Conservation (phyloP, 2,888 invertebrate species). For the Tipula confusa region DNA sequence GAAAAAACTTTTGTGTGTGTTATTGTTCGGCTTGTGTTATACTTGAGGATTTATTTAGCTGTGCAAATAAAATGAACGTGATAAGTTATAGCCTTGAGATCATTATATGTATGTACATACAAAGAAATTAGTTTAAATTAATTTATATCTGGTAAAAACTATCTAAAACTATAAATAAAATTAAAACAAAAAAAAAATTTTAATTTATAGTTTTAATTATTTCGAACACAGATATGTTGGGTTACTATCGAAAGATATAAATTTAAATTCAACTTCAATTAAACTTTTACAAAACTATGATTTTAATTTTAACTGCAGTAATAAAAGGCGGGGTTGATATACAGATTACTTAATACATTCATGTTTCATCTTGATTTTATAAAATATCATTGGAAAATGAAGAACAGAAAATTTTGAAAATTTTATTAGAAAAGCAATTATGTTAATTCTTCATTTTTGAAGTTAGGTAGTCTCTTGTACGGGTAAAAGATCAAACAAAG, state of each 20-base stretch:
- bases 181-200: background rate
- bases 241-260: background rate
- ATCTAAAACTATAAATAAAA: background rate
- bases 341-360: too few relatives aligned
- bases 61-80: background rate
- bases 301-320: too few relatives aligned
- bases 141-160: background rate
- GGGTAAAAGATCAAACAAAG: too few relatives aligned
- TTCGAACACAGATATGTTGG: background rate
- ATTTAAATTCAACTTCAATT: too few relatives aligned
- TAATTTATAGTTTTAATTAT: background rate
- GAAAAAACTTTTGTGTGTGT: background rate
- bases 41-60: background rate
- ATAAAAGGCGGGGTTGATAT: too few relatives aligned
- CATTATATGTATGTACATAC: background rate
- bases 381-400: too few relatives aligned
- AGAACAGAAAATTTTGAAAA: too few relatives aligned
- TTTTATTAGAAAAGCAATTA: too few relatives aligned
- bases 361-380: too few relatives aligned
- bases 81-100: background rate
- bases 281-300: too few relatives aligned
- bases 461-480: too few relatives aligned
- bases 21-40: background rate
- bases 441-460: too few relatives aligned
- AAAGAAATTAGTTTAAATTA: background rate